These are phyloP conservation scores for Tinea trinotella DNA, from an alignment of 2,888 invertebrate species.

Conservation along the genomic window DNA sequence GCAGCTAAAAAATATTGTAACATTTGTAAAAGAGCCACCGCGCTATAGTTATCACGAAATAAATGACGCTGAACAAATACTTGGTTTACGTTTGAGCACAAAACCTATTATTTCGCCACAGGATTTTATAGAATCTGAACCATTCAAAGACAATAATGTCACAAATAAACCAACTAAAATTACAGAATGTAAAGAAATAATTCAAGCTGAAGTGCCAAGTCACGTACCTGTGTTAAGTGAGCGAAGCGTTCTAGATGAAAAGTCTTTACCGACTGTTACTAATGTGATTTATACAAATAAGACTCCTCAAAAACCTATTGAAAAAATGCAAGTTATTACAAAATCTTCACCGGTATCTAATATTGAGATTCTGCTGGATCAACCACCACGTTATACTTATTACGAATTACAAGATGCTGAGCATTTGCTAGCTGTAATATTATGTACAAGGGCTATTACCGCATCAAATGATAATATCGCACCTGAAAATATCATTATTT, in stretches of 20 bases:
- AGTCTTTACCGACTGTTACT: no score
- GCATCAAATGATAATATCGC: no score
- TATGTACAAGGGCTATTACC: no score
- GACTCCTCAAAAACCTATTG: no score
- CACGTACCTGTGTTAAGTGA: no score
- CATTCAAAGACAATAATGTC: background rate
- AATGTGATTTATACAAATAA: no score
- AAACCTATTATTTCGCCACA: background rate
- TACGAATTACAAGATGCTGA: slow-evolving; percentile 40
- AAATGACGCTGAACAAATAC: slow-evolving; percentile 32
- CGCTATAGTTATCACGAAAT: slow-evolving; percentile 30
- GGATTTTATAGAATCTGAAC: background rate
- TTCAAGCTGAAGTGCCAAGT: no score
- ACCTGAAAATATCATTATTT: no score
- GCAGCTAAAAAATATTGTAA: background rate
- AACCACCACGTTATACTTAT: slow-evolving; percentile 30
- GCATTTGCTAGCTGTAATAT: slow-evolving; percentile 22
- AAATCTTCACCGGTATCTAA: no score
- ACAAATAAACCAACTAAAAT: background rate
- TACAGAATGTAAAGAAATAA: background rate
- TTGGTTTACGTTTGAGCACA: slow-evolving; percentile 24
- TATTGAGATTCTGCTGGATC: no score
- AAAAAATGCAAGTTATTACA: no score
- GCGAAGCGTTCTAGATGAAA: no score
- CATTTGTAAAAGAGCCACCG: background rate